Percentiles rank a stretch among this genome's conserved stretches.
Conservation (phyloP, 2,113 vertebrate genomes). For the Nibea albiflora region DNA sequence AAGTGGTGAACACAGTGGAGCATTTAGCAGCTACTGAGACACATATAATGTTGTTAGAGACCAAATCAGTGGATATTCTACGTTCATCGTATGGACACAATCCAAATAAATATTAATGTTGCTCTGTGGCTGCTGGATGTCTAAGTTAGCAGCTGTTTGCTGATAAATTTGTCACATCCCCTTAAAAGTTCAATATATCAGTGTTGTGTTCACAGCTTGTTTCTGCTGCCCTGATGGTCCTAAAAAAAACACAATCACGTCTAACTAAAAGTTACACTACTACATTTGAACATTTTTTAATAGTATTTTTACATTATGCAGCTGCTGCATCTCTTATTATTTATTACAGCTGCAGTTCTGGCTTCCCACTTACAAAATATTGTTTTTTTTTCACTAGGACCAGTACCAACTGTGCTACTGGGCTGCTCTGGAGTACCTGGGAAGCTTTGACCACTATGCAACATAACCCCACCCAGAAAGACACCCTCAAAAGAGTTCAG, state of each 20-base stretch:
- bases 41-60: too few species aligned
- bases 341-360: neutral
- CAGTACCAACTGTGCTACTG: constrained; percentile 99
- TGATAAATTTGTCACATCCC: too few species aligned
- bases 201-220: neutral
- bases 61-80: too few species aligned
- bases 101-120: neutral
- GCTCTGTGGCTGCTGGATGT: neutral
- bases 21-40: neutral
- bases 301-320: too few species aligned
- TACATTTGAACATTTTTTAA: too few species aligned
- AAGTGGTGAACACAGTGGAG: neutral
- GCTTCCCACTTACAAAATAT: neutral
- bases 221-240: neutral
- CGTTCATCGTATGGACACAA: too few species aligned
- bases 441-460: constrained; percentile 99
- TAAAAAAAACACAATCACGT: neutral
- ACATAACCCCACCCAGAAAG: constrained; percentile 89
- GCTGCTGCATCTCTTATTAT: neutral
- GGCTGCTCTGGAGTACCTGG: constrained; percentile 97
- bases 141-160: too few species aligned
- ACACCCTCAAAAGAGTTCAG: constrained; percentile 57
- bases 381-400: constrained; percentile 85
- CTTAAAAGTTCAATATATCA: neutral
- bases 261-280: neutral